Evolutionary conservation across 2,888 invertebrate genomes (phyloP), one percentile per base, ranked within the genome.

Genomic region (Petrophora chlorosata): DNA sequence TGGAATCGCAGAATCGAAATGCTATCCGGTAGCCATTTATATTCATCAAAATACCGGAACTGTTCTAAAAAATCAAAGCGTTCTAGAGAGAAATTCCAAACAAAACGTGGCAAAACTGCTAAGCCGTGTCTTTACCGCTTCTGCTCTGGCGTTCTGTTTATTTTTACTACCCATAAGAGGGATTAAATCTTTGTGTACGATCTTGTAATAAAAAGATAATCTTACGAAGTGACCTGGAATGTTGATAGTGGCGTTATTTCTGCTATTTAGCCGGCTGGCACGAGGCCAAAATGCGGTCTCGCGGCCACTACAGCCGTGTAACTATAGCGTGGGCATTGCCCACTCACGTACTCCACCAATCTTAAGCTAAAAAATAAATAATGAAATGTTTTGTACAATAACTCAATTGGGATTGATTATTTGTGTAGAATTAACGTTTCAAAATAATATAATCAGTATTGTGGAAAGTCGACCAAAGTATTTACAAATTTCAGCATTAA

Each of bases 161-260:
- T 56, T 63, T 59, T 59, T 59, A 65, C 47, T 55, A 56, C 46
- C 58, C 59, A 52, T 53, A 57, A 48, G 38, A n/a, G 55, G 59
- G 63, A 63, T 70, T 58, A 65, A 61, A 71, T 64, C 61, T 63
- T 65, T 63, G 50, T 56, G 53, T 45, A 56, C 52, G 50, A 59
- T 53, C 56, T 57, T 65, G 65, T 70, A 80, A 79, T 78, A 84
- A 82, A 79, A 82, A 81, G 76, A 82, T 84, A 82, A 84, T 85
- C 76, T 70, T 76, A 76, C 74, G 76, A 81, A 85, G 82, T 88
- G 88, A 83, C 82, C 88, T 88, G 87, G 88, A 86, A 89, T 88
- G 84, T 85, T 85, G 83, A 85, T 86, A 85, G 85, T 83, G 79
- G 80, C 80, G 86, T 88, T 88, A 88, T 88, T 87, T 85, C 82